Conservation (phyloP, 2,888 invertebrate species). For the Caenorhabditis uteleia region DNA sequence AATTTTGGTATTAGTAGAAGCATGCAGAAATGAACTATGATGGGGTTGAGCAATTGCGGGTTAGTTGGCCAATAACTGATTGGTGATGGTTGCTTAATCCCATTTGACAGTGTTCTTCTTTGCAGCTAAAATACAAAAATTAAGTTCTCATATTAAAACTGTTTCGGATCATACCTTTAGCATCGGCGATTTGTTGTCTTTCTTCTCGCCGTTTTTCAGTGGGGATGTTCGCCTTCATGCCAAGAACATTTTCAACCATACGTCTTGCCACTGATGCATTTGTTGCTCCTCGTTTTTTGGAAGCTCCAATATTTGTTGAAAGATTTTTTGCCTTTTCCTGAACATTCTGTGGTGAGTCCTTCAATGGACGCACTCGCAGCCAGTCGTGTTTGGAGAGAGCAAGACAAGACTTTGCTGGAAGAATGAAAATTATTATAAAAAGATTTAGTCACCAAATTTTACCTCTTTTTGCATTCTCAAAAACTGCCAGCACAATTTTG, state of each 20-base stretch:
- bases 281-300: conserved; percentile 22
- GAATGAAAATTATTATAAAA: not conserved
- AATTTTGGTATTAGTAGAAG: not conserved
- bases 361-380: conserved; percentile 33
- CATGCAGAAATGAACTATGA: not conserved
- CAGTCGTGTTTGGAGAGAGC: conserved; percentile 32
- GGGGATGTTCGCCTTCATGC: conserved; percentile 37
- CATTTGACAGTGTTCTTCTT: conserved; percentile 42
- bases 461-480: conserved; percentile 14
- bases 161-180: conserved; percentile 12
- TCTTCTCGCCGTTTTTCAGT: conserved; percentile 43
- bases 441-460: not conserved
- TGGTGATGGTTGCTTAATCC: conserved; percentile 20
- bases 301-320: not conserved
- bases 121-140: conserved; percentile 28
- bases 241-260: conserved; percentile 47
- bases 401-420: conserved; percentile 19
- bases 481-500: conserved; percentile 38
- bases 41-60: not conserved
- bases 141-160: not conserved
- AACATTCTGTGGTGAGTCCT: conserved; percentile 19
- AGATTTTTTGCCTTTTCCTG: conserved; percentile 27
- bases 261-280: conserved; percentile 45
- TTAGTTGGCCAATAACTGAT: not conserved
- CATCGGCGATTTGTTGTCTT: conserved; percentile 38